Base-by-base conservation (phyloP, 2,888 invertebrate genomes). In the Pantelozetes paolii region DNA sequence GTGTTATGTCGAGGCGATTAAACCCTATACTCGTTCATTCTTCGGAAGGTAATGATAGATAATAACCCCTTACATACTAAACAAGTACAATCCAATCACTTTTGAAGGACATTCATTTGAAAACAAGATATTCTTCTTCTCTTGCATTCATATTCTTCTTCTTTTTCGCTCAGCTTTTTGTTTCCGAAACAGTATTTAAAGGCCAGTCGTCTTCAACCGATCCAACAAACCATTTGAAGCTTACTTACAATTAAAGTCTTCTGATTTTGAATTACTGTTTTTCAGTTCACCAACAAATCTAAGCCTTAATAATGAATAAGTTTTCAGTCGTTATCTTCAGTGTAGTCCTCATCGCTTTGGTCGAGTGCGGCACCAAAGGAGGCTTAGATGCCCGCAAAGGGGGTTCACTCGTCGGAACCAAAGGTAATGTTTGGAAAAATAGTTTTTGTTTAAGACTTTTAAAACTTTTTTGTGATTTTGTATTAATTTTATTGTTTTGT, bases 291-390 rank as follows among this genome's bases (percentile, higher is more conserved):
- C 30, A 30, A 13, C 59, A 59, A 30, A 30, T 30, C 2, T 30
- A 5, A 26, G 11, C 30, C 2, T 15, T 13, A 15, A 59, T 13
- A 30, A 59, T 59, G 59, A 59, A 59, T 59, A 59, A 59, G 59
- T 59, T 30, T 26, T 3, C 59, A 30, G 15, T 59, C 18, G 30
- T 59, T 59, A 26, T 20, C 20, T 18, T 59, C 1, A 30, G 59
- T 32, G 59, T 59, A 2, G 59, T 30, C 1, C 26, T 59, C 3
- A 6, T 59, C 15, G 59, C 59, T 32, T 18, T 59, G 32, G 59
- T 15, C 59, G 59, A 59, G 32, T 30, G 30, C 28, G 59, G 30
- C 26, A 59, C 59, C 32, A 59, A 59, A 59, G 59, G 59, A 11
- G 59, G 59, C 15, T 13, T 8, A 2, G 28, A 59, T 3, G 59